Evolutionary conservation across 2,888 invertebrate species (phyloP), one percentile per base, ranked within the genome.

Genomic region (Acronicta psi): DNA sequence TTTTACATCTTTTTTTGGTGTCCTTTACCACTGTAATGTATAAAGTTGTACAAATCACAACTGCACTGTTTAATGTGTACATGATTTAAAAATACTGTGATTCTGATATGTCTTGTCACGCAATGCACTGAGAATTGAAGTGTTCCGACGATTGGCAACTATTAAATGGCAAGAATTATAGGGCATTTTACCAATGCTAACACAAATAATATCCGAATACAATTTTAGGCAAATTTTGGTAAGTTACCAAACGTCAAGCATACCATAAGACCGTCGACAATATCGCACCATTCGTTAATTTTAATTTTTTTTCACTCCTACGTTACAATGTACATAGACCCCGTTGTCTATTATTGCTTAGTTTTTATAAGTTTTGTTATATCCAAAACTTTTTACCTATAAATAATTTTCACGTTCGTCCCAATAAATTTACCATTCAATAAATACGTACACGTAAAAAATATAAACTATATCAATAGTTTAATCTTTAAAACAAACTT

Each of bases 381-480:
- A 82, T 83, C 89, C 93, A 93, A 94, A 93, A 93, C 93, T 92
- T 81, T 53, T 87, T 87, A 91, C 93, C 86, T 93, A 93, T 92
- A 92, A 92, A 93, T 93, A 93, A 92, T 93, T 92, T 75, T 93
- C 93, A 93, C 90, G 90, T 90, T 86, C 91, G 87, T 91, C 92
- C 92, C 93, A 89, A 94, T 93, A 93, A 94, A 91, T 92, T 94
- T 93, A 93, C 92, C 93, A 90, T 92, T 93, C 93, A 93, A 94
- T 94, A 94, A 94, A 93, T 94, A 94, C 93, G 91, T 93, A 94
- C 92, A 94, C 90, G 94, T 94, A 94, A 93, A 94, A 94, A 94
- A 94, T 94, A 94, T 94, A 94, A 94, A 94, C 94, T 94, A 94
- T 94, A 93, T 94, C 90, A 91, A 94, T 94, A 94, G 94, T 94